These are phyloP conservation scores for Carduelis carduelis DNA, from an alignment of 2,797 vertebrate genomes.

Conservation along the genomic window DNA sequence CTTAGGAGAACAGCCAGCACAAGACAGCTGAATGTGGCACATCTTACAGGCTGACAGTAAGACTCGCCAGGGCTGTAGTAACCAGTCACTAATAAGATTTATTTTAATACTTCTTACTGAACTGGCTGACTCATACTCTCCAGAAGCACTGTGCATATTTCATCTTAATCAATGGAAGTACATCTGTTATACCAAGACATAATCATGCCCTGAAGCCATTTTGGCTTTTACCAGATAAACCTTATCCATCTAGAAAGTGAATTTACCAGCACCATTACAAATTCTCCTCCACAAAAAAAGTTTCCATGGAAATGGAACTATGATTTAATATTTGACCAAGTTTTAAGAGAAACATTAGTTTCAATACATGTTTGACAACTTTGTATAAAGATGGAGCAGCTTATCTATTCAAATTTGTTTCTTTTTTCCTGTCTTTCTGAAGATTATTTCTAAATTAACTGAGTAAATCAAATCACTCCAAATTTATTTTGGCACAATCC, in stretches of 20 bases:
- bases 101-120: background rate
- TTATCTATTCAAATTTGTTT: background rate
- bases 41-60: background rate
- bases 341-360: background rate
- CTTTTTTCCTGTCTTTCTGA: background rate
- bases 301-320: background rate
- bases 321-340: background rate
- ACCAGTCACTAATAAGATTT: background rate
- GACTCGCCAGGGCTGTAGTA: background rate
- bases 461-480: background rate
- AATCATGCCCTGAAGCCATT: background rate
- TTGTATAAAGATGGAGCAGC: background rate
- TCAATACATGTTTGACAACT: background rate
- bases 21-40: background rate
- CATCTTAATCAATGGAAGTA: background rate
- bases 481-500: slow-evolving; percentile 3
- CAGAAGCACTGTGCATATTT: background rate
- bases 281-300: background rate
- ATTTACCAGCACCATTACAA: background rate
- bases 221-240: background rate
- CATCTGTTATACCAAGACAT: background rate
- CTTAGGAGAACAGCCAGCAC: background rate
- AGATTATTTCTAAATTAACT: slow-evolving; percentile 32
- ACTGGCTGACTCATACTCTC: background rate
- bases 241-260: background rate